Evolutionary conservation across 1,140 invertebrate species (phyloP).

Genomic region (Lordiphosa clarofinis): DNA sequence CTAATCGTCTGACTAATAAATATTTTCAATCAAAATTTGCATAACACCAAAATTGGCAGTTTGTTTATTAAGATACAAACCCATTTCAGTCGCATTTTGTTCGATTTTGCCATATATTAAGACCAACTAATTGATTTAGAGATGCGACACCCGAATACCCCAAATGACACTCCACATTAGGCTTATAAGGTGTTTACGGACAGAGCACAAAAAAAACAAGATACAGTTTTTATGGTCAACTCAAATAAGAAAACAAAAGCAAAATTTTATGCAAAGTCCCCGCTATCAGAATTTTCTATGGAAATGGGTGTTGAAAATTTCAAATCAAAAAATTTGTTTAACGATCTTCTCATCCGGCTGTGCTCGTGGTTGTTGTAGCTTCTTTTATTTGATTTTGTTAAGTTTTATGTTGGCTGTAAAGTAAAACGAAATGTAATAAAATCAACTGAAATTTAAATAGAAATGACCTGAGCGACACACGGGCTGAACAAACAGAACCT

Average conservation of each 20-base stretch:
- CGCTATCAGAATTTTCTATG: slow-evolving; percentile 9
- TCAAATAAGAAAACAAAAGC: slow-evolving; percentile 7
- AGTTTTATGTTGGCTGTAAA: slow-evolving; percentile 43
- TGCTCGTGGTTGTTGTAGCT: slow-evolving; percentile 16
- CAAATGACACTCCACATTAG: slow-evolving; percentile 62
- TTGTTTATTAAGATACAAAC: slow-evolving; percentile 10
- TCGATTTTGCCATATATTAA: slow-evolving; percentile 32
- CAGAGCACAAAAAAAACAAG: no score
- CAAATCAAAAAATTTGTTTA: slow-evolving; percentile 12
- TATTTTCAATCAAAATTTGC: neutral
- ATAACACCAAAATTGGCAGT: slow-evolving; percentile 2
- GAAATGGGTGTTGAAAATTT: no score
- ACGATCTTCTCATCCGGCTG: slow-evolving; percentile 16
- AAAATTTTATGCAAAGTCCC: slow-evolving; percentile 12
- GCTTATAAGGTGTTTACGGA: slow-evolving; percentile 73
- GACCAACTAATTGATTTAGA: slow-evolving; percentile 52
- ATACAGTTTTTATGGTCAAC: slow-evolving; percentile 12
- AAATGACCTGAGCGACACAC: slow-evolving; percentile 52
- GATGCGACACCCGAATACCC: slow-evolving; percentile 14
- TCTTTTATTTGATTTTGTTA: slow-evolving; percentile 44
- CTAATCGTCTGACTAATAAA: neutral
- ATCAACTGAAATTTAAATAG: slow-evolving; percentile 62
- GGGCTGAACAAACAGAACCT: slow-evolving; percentile 33
- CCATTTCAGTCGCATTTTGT: slow-evolving; percentile 2
- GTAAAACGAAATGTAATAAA: slow-evolving; percentile 56